Base-by-base conservation (phyloP, 1,140 invertebrate species). In the Archegozetes longisetosus region DNA sequence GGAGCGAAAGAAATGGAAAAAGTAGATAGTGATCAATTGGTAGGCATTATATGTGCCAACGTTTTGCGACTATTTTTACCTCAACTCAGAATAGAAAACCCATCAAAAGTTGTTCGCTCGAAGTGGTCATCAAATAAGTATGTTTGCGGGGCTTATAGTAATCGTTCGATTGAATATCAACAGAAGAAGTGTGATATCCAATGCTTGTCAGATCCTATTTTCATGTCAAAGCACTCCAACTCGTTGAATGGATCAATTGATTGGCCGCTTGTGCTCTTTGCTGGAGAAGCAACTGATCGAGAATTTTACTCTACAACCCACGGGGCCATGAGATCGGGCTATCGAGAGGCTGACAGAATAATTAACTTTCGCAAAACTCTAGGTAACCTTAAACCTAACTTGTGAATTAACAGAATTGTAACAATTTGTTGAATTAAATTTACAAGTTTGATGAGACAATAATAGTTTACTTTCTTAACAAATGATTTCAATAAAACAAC, bases 231-330 rank as follows among this genome's bases (percentile, higher is more conserved):
- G 2, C 13, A 26, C 14, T 22, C 17, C 6, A 24, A 27, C 26
- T 22, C 14, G 27, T 28, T 22, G 6, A 53, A 53, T 32, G 24
- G 48, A 12, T 40, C 49, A 26, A 28, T 58, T 17, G 24, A 66
- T 64, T 64, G 62, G 3, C 79, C 82, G 58, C 67, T 77, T 27
- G 67, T 93, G 20, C 69, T 89, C 22, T 92, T 92, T 71, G 88
- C 88, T 49, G 89, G 88, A 0, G 88, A 92, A 74, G 88, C 86
- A 1, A 90, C 88, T 0, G 80, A 85, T 64, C 74, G 78, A 29
- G 73, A 79, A 64, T 81, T 79, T 68, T 86, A 82, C 69, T 84
- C 83, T 1, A 86, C 84, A 9, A 79, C 80, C 2, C 83, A 86
- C 68, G 84, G 84, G 2, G 77, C 77, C 12, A 69, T 73, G 54